Conservation (phyloP, 2,113 vertebrate species). For the Mustela lutreola region DNA sequence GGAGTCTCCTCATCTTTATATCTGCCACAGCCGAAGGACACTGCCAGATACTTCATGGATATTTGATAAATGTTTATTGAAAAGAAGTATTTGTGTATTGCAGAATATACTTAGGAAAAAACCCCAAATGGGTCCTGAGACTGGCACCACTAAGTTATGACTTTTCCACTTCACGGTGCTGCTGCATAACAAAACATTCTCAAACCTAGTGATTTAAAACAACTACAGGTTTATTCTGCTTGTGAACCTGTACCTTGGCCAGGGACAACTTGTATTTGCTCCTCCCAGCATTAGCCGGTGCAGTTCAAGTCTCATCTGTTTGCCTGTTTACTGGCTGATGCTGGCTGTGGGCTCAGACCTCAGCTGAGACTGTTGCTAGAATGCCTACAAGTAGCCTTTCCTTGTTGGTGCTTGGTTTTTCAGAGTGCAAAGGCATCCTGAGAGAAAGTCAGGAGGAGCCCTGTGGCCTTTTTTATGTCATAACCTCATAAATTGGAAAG, state of each 20-base stretch:
- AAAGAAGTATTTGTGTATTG: background rate
- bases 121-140: background rate
- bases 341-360: background rate
- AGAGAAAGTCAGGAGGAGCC: background rate
- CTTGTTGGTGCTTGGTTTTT: background rate
- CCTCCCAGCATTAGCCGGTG: background rate
- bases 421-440: background rate
- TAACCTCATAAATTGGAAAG: background rate
- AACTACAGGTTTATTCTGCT: background rate
- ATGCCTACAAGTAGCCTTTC: background rate
- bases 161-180: background rate
- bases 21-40: background rate
- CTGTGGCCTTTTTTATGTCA: background rate
- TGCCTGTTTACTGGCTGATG: background rate
- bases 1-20: background rate
- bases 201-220: background rate
- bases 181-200: conserved; percentile 29
- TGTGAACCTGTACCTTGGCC: background rate
- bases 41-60: background rate
- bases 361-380: background rate
- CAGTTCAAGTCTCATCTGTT: background rate
- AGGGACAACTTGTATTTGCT: background rate
- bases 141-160: background rate
- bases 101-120: background rate
- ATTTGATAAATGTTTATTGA: background rate